Evolutionary conservation across 2,888 invertebrate genomes (phyloP).

Genomic region (Ophion slaviceki): DNA sequence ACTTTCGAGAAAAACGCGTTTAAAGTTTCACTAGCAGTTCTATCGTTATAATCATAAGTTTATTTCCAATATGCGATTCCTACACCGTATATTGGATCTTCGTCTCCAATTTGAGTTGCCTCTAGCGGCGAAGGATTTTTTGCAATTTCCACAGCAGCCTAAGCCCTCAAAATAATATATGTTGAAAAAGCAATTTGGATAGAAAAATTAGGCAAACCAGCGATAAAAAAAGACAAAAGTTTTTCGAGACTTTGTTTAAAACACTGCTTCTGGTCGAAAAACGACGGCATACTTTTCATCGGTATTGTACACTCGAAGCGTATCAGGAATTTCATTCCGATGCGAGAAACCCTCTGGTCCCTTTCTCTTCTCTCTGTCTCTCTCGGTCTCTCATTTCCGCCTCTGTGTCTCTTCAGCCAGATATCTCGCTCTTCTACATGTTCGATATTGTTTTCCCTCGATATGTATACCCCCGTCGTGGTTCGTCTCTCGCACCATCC

Average conservation of each 20-base stretch:
- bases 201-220: background rate
- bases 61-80: too few relatives aligned
- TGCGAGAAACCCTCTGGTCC: background rate
- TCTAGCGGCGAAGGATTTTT: too few relatives aligned
- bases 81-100: too few relatives aligned
- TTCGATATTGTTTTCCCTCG: slow-evolving; percentile 62
- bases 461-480: slow-evolving; percentile 10
- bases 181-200: too few relatives aligned
- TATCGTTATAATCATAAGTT: too few relatives aligned
- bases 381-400: slow-evolving; percentile 25
- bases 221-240: background rate
- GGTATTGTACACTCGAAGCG: slow-evolving; percentile 15
- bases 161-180: too few relatives aligned
- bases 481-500: slow-evolving; percentile 19
- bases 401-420: slow-evolving; percentile 14
- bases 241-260: background rate
- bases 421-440: slow-evolving; percentile 21
- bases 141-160: too few relatives aligned
- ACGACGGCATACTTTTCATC: background rate
- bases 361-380: background rate
- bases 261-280: background rate
- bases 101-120: too few relatives aligned
- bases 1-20: too few relatives aligned
- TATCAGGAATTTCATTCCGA: slow-evolving; percentile 52
- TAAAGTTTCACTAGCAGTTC: too few relatives aligned